Conservation (phyloP, 2,888 invertebrate species). For the Platynereis dumerilii region DNA sequence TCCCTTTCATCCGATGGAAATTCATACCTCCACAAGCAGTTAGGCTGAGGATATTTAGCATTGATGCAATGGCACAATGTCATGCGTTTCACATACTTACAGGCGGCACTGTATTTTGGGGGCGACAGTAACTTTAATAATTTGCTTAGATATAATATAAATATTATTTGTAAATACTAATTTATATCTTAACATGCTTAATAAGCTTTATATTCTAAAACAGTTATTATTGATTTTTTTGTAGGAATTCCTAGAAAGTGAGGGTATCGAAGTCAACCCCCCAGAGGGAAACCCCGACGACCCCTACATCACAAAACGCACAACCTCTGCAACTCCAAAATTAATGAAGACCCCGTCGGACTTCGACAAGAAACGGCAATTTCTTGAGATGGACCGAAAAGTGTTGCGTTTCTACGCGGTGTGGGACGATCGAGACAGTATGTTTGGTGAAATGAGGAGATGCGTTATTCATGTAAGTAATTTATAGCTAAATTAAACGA, state of each 20-base stretch:
- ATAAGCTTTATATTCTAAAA: too few relatives aligned
- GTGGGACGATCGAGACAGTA: constrained; percentile 66
- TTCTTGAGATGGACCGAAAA: constrained; percentile 38
- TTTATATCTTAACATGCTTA: too few relatives aligned
- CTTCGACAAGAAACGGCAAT: constrained; percentile 67
- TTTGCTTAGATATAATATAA: background rate
- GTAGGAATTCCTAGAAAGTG: constrained; percentile 82
- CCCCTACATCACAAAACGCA: constrained; percentile 68
- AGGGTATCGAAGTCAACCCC: constrained; percentile 78
- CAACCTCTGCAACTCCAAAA: constrained; percentile 50
- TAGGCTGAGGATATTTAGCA: too few relatives aligned
- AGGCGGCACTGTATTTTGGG: too few relatives aligned
- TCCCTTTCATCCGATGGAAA: too few relatives aligned
- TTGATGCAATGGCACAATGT: too few relatives aligned
- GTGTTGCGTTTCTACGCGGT: constrained; percentile 69
- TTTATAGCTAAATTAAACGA: background rate
- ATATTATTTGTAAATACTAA: background rate
- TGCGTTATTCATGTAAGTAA: constrained; percentile 71
- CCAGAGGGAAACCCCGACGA: constrained; percentile 76
- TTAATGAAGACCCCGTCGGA: constrained; percentile 59
- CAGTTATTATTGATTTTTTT: background rate
- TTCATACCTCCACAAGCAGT: too few relatives aligned
- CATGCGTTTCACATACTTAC: too few relatives aligned
- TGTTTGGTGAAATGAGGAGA: constrained; percentile 64
- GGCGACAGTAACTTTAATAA: too few relatives aligned